Evolutionary conservation across 2,888 invertebrate genomes (phyloP).

Genomic region (Apotomis turbidana): DNA sequence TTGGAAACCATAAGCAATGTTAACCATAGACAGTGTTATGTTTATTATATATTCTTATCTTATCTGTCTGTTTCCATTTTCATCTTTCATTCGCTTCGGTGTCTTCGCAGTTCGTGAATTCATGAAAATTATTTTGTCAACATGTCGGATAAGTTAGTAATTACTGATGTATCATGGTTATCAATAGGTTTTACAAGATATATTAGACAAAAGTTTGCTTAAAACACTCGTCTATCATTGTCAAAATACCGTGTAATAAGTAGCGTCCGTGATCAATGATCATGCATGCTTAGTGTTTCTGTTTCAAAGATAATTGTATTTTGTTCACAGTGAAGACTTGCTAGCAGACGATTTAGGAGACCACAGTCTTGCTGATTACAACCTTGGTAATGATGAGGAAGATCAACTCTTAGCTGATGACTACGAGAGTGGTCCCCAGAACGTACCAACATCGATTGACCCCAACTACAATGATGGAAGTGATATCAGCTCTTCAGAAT

Average conservation of each 20-base stretch:
- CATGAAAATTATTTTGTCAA: conserved; percentile 58
- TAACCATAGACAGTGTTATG: conserved; percentile 6
- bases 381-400: conserved; percentile 80
- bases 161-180: conserved; percentile 41
- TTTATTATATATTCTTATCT: not conserved
- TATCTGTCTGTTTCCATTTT: not conserved
- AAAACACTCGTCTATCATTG: not conserved
- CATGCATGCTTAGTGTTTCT: conserved; percentile 17
- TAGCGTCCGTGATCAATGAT: not conserved
- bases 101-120: too few relatives aligned
- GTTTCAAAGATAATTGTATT: conserved; percentile 45
- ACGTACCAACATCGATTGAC: conserved; percentile 67
- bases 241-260: not conserved
- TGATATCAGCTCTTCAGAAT: conserved; percentile 63
- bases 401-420: conserved; percentile 79
- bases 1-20: not conserved
- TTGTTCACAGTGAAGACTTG: conserved; percentile 76
- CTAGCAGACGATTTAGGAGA: conserved; percentile 79
- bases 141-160: conserved; percentile 82
- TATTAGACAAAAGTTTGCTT: too few relatives aligned
- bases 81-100: not conserved
- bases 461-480: conserved; percentile 56
- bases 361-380: conserved; percentile 78
- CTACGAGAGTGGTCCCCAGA: conserved; percentile 69
- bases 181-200: too few relatives aligned